These are phyloP conservation scores for Leistus spinibarbis DNA, from an alignment of 2,888 invertebrate species.

Conservation along the genomic window DNA sequence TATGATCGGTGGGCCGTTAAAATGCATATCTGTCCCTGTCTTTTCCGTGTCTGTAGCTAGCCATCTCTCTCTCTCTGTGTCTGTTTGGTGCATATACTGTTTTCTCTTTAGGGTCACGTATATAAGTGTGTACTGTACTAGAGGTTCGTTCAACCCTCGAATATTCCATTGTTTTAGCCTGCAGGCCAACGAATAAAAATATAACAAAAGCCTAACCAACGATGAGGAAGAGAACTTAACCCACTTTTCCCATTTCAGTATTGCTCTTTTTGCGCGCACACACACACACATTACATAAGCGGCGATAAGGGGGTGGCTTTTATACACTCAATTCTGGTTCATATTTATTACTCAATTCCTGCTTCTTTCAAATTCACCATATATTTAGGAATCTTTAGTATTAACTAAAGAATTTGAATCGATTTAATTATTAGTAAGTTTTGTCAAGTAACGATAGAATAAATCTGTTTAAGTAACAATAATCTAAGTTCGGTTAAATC, in stretches of 20 bases:
- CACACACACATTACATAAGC: neutral
- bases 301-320: neutral
- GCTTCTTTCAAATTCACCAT: no score
- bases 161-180: conserved; percentile 28
- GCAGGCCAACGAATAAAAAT: conserved; percentile 4
- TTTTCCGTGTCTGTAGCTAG: neutral
- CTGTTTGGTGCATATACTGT: neutral
- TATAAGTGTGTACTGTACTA: neutral
- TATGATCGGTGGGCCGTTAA: conserved; percentile 9
- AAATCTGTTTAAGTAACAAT: no score
- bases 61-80: neutral
- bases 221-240: neutral
- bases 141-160: conserved; percentile 35
- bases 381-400: no score
- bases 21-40: neutral
- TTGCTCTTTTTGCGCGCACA: neutral
- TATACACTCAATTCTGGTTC: no score
- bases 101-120: conserved; percentile 3
- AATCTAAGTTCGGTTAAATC: no score
- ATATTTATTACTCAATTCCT: no score
- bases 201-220: conserved; percentile 5
- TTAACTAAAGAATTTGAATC: no score
- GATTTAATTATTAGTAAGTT: no score
- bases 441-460: no score
- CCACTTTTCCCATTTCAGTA: conserved; percentile 21